These are phyloP conservation scores for Lepidurus packardi DNA, from an alignment of 1,140 invertebrate species.

Conservation along the genomic window DNA sequence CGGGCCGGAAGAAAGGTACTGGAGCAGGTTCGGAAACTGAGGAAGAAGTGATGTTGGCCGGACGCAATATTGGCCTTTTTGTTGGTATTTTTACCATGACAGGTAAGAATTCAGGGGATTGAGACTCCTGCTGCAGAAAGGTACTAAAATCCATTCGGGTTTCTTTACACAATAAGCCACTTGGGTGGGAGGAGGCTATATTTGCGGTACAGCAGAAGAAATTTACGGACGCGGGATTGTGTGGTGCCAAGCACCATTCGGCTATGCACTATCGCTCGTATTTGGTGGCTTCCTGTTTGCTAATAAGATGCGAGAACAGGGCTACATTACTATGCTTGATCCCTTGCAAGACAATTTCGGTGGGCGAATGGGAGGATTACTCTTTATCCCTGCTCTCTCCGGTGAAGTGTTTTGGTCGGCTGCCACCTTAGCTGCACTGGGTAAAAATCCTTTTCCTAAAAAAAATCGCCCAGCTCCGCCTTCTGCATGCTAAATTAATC, in stretches of 20 bases:
- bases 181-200: slow-evolving; percentile 98
- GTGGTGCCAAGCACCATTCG: slow-evolving; percentile 96
- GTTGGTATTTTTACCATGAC: slow-evolving; percentile 99
- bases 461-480: not conserved
- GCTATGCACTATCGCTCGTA: slow-evolving; percentile 88
- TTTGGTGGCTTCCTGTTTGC: slow-evolving; percentile 97
- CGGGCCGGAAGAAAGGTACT: slow-evolving; percentile 78
- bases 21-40: slow-evolving; percentile 67
- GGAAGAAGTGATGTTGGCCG: slow-evolving; percentile 95
- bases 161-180: slow-evolving; percentile 61
- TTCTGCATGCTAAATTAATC: not conserved
- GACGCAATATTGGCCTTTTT: slow-evolving; percentile 88
- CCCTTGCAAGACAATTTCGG: slow-evolving; percentile 94
- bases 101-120: slow-evolving; percentile 51
- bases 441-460: slow-evolving; percentile 43
- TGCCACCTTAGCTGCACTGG: slow-evolving; percentile 89
- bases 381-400: slow-evolving; percentile 92
- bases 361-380: slow-evolving; percentile 88
- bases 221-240: slow-evolving; percentile 85
- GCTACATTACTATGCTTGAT: slow-evolving; percentile 98
- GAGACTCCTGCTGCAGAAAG: not conserved
- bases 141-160: slow-evolving; percentile 37
- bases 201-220: slow-evolving; percentile 95
- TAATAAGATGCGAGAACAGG: slow-evolving; percentile 92
- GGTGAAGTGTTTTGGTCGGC: slow-evolving; percentile 98